Conservation (phyloP, 2,113 vertebrate species). For the Callaeas wilsoni region DNA sequence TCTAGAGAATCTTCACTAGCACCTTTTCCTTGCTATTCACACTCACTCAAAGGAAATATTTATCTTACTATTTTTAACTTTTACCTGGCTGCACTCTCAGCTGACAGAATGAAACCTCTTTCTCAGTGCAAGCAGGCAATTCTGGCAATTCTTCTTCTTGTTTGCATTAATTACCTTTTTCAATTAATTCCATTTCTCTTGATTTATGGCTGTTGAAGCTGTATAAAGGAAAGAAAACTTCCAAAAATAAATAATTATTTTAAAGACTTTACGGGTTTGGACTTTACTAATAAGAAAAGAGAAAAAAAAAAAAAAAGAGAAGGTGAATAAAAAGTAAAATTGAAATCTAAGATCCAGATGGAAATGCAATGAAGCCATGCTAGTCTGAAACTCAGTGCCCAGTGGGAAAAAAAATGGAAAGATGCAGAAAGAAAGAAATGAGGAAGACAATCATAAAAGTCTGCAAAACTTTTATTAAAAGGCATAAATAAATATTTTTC, state of each 20-base stretch:
- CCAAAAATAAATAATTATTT: not conserved
- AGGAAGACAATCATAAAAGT: not conserved
- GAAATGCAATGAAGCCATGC: not conserved
- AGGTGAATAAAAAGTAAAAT: not conserved
- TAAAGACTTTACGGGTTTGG: not conserved
- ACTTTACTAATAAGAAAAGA: not conserved
- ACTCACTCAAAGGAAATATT: not conserved
- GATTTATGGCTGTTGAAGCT: not conserved
- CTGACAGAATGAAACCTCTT: not conserved
- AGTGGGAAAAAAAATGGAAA: not conserved
- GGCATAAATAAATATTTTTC: not conserved
- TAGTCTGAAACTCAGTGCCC: not conserved
- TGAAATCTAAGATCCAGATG: not conserved
- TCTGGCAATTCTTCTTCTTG: not conserved
- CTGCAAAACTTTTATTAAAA: not conserved
- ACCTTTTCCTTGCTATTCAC: not conserved
- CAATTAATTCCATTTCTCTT: not conserved
- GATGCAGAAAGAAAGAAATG: not conserved
- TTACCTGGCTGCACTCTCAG: not conserved
- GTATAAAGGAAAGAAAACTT: not conserved
- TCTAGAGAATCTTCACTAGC: not conserved
- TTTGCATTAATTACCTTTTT: not conserved
- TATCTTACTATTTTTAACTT: not conserved
- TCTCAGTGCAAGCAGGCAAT: not conserved
- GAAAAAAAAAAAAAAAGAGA: not conserved